Evolutionary conservation across 2,888 invertebrate species (phyloP), one percentile per base, ranked within the genome.

Genomic region (Chrysodeixis includens): DNA sequence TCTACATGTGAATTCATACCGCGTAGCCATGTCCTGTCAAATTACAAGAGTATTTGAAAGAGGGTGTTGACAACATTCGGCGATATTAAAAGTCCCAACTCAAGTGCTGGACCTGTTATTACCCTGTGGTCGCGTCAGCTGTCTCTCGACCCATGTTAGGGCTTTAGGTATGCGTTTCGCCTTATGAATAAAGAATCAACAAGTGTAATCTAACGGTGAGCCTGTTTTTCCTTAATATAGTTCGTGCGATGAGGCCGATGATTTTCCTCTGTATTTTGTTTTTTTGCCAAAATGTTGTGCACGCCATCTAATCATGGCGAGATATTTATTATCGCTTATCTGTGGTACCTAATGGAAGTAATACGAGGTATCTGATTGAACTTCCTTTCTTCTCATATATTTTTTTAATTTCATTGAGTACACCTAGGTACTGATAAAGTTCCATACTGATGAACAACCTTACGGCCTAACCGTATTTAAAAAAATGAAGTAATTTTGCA

Each of bases 11-110:
- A 74, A 78, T 71, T 76, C 84, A 79, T 65, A 62, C 63, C 60
- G 40, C 63, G 65, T 63, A 66, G 40, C 52, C 62, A 56, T 81
- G 80, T 82, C 79, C 74, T 82, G 82, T 86, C 86, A 85, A 86
- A 88, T 88, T 81, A 89, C 84, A 80, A 71, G 64, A 74, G 73
- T 77, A 77, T 82, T 77, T 76, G 72, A 82, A 83, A 74, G 76
- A 84, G 80, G 85, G 82, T 81, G 83, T 79, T 83, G 84, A 76
- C 74, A 65, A 82, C 81, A 82, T 74, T 81, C 73, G 70, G 78
- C 82, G 76, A 89, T 90, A 90, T 90, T 90, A 90, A 90, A 90
- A 89, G 86, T 89, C 91, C 89, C 86, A 82, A 79, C 85, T 90
- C 90, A 90, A 87, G 86, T 52, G 40, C 32, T 83, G 82, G 70